Conservation (phyloP, 2,888 invertebrate species). For the Chydorus sphaericus region DNA sequence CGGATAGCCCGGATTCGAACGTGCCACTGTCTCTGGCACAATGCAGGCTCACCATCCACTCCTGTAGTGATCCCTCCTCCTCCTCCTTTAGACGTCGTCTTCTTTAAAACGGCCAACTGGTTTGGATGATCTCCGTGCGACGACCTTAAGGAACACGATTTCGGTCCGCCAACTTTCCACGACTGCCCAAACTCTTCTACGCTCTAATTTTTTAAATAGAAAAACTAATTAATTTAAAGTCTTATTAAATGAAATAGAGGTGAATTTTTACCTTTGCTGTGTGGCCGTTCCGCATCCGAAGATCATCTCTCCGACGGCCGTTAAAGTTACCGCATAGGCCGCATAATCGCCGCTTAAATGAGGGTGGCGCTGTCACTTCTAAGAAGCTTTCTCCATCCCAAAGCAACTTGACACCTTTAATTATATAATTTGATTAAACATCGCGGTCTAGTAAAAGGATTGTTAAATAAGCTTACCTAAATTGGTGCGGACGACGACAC, state of each 20-base stretch:
- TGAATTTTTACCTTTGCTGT: too few relatives aligned
- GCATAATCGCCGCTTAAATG: conserved; percentile 59
- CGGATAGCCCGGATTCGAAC: conserved; percentile 19
- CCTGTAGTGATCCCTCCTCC: conserved; percentile 28
- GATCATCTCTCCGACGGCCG: conserved; percentile 68
- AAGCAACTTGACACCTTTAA: conserved; percentile 55
- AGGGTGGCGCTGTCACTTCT: conserved; percentile 60
- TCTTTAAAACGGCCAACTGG: not conserved
- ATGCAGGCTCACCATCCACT: conserved; percentile 24
- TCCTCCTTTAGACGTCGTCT: too few relatives aligned
- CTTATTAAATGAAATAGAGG: too few relatives aligned
- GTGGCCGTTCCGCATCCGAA: conserved; percentile 38
- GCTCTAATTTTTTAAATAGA: too few relatives aligned
- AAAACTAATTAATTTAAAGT: too few relatives aligned
- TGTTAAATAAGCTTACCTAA: conserved; percentile 21
- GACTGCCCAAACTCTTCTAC: conserved; percentile 62
- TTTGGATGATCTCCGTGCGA: not conserved
- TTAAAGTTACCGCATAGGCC: conserved; percentile 94
- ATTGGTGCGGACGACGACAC: conserved; percentile 29
- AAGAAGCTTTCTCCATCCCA: conserved; percentile 91
- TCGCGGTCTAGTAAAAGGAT: not conserved
- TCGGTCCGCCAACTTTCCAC: conserved; percentile 75
- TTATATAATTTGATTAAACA: not conserved
- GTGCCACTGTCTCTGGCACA: conserved; percentile 21
- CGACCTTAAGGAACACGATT: conserved; percentile 37